A percentile compares a stretch with the other conserved stretches of the same genome.
Conservation (phyloP, 2,113 vertebrate species). For the Oceanites oceanicus region DNA sequence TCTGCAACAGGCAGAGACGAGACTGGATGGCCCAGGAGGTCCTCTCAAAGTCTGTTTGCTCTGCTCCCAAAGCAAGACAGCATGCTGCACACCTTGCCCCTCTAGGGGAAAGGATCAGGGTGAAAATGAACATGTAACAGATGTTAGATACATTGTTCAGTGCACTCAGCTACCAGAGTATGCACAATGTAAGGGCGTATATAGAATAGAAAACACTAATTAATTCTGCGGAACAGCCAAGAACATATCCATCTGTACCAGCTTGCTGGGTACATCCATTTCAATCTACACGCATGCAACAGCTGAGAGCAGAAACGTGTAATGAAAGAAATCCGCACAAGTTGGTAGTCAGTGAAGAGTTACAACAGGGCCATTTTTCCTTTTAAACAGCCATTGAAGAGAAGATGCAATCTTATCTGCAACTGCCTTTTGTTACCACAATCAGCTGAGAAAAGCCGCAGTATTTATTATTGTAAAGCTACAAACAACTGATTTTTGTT, state of each 20-base stretch:
- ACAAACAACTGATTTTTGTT: neutral
- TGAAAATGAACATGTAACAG: neutral
- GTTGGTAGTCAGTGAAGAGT: neutral
- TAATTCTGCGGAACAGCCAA: neutral
- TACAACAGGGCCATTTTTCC: neutral
- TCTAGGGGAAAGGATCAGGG: neutral
- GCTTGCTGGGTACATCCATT: neutral
- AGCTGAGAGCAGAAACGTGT: neutral
- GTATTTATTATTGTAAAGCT: neutral
- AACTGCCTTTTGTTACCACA: neutral
- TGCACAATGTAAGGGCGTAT: neutral
- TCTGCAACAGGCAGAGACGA: neutral
- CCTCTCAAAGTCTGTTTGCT: neutral
- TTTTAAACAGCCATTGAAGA: neutral
- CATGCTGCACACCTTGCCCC: neutral
- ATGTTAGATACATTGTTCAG: neutral
- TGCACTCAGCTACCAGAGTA: neutral
- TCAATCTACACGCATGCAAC: neutral
- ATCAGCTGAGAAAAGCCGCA: neutral
- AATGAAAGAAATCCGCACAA: neutral
- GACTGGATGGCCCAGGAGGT: neutral
- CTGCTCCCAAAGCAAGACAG: neutral
- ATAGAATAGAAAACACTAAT: neutral
- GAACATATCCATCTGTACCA: neutral
- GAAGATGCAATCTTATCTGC: neutral